Percentiles rank a stretch among this genome's conserved stretches.
Evolutionary conservation across 2,888 invertebrate species (phyloP).

Genomic region (Poecilobothrus nobilitatus): DNA sequence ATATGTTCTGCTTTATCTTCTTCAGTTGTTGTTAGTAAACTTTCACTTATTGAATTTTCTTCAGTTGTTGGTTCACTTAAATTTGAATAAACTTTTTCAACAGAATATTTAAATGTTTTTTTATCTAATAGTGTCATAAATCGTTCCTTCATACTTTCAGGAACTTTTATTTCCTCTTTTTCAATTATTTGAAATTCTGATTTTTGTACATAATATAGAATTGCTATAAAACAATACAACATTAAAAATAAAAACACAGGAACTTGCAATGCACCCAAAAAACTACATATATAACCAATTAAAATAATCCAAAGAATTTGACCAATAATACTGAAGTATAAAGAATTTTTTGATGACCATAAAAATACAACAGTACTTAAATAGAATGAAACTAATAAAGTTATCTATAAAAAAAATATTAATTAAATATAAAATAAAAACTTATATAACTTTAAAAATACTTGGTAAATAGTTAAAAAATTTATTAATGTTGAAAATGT

Average conservation of each 20-base stretch:
- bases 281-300: constrained; percentile 65
- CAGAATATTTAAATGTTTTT: constrained; percentile 34
- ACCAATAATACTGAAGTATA: constrained; percentile 58
- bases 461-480: constrained; percentile 37
- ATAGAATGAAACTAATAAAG: constrained; percentile 59
- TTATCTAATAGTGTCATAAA: constrained; percentile 32
- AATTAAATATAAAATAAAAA: neutral
- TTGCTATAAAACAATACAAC: constrained; percentile 42
- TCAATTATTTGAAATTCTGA: constrained; percentile 30
- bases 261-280: constrained; percentile 68
- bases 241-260: constrained; percentile 63
- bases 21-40: constrained; percentile 33
- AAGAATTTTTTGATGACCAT: constrained; percentile 66
- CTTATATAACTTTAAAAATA: constrained; percentile 23
- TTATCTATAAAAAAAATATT: constrained; percentile 49
- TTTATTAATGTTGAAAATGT: constrained; percentile 37
- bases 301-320: constrained; percentile 67
- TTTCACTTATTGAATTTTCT: constrained; percentile 37
- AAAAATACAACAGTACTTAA: constrained; percentile 59
- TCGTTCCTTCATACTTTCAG: neutral
- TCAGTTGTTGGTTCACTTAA: constrained; percentile 30
- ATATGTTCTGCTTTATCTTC: constrained; percentile 32
- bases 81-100: constrained; percentile 38
- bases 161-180: constrained; percentile 27
- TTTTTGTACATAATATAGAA: constrained; percentile 40